A percentile compares a stretch with the other conserved stretches of the same genome.
Evolutionary conservation across 2,113 vertebrate genomes (phyloP).

Genomic region (Scopus umbretta): DNA sequence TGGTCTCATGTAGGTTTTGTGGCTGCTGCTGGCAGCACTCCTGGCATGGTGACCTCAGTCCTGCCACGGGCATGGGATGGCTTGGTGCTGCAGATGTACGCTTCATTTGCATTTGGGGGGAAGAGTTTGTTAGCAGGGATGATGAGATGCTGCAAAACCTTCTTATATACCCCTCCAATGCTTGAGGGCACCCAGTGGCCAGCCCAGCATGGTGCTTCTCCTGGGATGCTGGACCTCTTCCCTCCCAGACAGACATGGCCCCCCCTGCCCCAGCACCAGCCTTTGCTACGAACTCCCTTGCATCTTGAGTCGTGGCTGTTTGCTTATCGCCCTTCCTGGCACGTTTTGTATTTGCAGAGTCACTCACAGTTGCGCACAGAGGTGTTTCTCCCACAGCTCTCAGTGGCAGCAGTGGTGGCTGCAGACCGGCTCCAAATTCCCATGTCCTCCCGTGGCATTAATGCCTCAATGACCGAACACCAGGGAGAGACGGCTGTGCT

Average conservation of each 20-base stretch:
- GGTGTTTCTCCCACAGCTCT: background rate
- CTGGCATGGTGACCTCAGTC: background rate
- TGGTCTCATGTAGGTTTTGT: background rate
- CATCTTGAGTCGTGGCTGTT: rapidly evolving
- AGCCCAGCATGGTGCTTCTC: background rate
- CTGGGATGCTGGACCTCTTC: rapidly evolving
- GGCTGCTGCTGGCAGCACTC: background rate
- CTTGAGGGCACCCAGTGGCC: background rate
- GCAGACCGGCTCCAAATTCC: background rate
- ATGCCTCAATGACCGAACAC: background rate
- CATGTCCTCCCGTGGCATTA: background rate
- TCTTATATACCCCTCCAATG: rapidly evolving
- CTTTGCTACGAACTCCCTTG: background rate
- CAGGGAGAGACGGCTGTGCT: background rate
- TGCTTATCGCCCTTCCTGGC: background rate
- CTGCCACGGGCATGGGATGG: background rate
- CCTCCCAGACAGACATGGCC: too few species aligned
- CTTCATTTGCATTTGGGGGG: background rate
- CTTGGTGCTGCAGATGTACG: background rate
- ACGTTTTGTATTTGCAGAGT: background rate
- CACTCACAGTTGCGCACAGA: rapidly evolving
- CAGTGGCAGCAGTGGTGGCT: background rate
- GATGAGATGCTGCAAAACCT: background rate
- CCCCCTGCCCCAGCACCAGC: background rate
- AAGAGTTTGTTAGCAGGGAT: background rate